A percentile compares a stretch with the other conserved stretches of the same genome.
These are phyloP conservation scores for Stichodactyla mertensii DNA, from an alignment of 64 coral and sea anemone genomes.

Conservation along the genomic window DNA sequence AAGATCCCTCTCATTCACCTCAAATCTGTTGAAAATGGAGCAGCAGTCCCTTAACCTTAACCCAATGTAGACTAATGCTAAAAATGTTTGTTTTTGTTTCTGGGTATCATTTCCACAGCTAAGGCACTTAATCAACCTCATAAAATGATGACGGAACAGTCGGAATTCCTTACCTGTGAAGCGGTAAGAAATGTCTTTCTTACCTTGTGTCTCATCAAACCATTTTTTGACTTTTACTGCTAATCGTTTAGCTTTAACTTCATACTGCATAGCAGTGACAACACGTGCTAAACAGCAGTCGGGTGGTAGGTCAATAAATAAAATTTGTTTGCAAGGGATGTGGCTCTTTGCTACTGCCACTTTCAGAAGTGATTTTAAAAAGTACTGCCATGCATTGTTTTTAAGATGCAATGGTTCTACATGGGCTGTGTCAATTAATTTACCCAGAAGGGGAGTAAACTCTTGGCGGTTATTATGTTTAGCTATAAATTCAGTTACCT, in stretches of 20 bases:
- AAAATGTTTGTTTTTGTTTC: slow-evolving; percentile 21
- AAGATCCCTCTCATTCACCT: slow-evolving; percentile 15
- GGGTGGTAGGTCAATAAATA: slow-evolving; percentile 30
- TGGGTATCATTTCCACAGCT: slow-evolving; percentile 30
- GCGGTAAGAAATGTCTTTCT: slow-evolving; percentile 50
- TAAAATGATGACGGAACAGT: slow-evolving; percentile 40
- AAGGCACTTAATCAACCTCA: slow-evolving; percentile 33
- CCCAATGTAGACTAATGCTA: slow-evolving; percentile 34
- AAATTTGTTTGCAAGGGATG: slow-evolving; percentile 10
- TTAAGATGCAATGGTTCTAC: slow-evolving; percentile 64
- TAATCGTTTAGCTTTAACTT: slow-evolving; percentile 38
- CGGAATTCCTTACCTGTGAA: slow-evolving; percentile 58
- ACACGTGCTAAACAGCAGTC: slow-evolving; percentile 40
- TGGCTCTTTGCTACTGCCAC: slow-evolving; percentile 28
- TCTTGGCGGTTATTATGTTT: slow-evolving; percentile 67
- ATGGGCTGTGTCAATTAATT: slow-evolving; percentile 60
- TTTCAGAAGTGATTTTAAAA: slow-evolving; percentile 25
- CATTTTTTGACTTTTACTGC: slow-evolving; percentile 47
- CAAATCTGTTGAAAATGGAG: slow-evolving; percentile 51
- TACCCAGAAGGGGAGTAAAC: slow-evolving; percentile 53
- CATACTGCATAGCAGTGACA: slow-evolving; percentile 42
- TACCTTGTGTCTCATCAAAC: slow-evolving; percentile 61
- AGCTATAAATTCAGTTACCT: slow-evolving; percentile 42
- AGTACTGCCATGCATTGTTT: slow-evolving; percentile 35
- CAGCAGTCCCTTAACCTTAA: slow-evolving; percentile 51